Conservation (phyloP, 2,113 vertebrate genomes). For the Corythornis madagascariensis region DNA sequence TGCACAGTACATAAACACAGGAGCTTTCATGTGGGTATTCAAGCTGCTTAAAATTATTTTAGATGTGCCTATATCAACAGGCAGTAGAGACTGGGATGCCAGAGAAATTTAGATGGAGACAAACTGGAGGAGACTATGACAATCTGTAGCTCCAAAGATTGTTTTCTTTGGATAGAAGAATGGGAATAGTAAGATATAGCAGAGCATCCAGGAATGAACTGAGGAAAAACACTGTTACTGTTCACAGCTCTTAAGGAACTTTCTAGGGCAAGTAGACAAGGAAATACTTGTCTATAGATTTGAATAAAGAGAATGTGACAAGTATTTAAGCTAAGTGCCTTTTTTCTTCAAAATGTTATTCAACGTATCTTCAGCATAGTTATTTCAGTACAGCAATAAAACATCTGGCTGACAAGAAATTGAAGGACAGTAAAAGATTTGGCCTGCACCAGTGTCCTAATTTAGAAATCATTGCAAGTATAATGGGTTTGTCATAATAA, state of each 20-base stretch:
- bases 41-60: background rate
- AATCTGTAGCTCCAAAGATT: background rate
- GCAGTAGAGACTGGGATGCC: background rate
- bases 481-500: background rate
- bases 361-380: background rate
- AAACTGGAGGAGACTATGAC: background rate
- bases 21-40: background rate
- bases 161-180: background rate
- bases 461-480: background rate
- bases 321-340: background rate
- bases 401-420: background rate
- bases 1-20: background rate
- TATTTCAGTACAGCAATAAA: background rate
- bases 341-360: background rate
- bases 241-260: background rate
- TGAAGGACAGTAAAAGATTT: background rate
- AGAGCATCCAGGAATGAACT: background rate
- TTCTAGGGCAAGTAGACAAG: background rate
- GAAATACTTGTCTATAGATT: background rate
- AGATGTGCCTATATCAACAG: background rate
- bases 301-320: background rate
- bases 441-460: background rate
- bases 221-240: background rate
- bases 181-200: background rate
- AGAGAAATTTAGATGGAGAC: background rate